Evolutionary conservation across 2,113 vertebrate genomes (phyloP), one percentile per base, ranked within the genome.

Genomic region (Pandion haliaetus): DNA sequence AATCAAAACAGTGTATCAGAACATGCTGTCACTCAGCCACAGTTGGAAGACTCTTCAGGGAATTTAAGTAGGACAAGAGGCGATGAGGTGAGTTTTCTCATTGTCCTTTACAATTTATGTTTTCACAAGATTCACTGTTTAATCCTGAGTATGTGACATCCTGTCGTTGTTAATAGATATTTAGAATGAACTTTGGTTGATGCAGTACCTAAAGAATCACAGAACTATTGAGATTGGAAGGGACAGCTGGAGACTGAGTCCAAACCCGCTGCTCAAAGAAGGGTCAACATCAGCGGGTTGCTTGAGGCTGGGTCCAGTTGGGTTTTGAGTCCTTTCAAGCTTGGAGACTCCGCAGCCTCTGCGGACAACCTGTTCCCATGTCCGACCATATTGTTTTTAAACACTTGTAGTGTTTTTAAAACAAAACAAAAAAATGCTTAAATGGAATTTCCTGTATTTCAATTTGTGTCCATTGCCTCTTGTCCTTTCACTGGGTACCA

Each of bases 21-120:
- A 55, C 97, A 97, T 78, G 94, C 93, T 14, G 94, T 91, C 81
- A 62, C 87, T 95, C 98, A 98, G 81, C 86, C 96, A 50, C 91
- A 95, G 83, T 17, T 94, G 92, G 98, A 98, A 89, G 98, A 98
- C 54, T 94, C 98, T 86, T 78, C 96, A 8, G 98, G 98, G 38
- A 98, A 6, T 96, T 69, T 97, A 31, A 95, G 87, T 79, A 97
- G 97, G 72, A 94, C 98, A 93, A 97, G 96, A 97, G 95, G 91
- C 0, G 98, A 98, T 94, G 98, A 98, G 98, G 98, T 98, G 96
- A 97, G 97, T 83, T 71, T 89, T 92, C 49, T 74, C 59, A 2
- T 8, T 72, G 47, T 77, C 17, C 21, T 57, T 77, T 29, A 55
- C 17, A 24, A 0, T n/a, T 29, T 93, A 3, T 72, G 61, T 92